phyloP scores from a whole-genome alignment of 1,140 invertebrate species.

The Tribolium castaneum region DNA sequence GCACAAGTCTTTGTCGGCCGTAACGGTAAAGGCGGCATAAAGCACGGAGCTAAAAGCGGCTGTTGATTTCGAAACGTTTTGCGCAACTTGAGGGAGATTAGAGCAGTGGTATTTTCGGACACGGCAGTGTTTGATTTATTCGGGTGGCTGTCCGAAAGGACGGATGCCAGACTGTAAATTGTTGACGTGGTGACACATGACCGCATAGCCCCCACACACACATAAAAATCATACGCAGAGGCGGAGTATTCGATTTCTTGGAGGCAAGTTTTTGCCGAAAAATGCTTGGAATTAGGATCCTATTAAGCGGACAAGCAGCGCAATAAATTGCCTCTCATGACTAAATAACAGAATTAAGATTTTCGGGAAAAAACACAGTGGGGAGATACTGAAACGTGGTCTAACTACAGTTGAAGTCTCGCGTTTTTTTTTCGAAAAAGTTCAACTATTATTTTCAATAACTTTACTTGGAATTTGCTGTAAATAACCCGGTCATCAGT shows the following conservation, averaged over 20 bases:
- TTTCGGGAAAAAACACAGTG: too few relatives aligned
- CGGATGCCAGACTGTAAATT: conserved; percentile 15
- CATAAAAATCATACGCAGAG: neutral
- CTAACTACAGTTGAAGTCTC: too few relatives aligned
- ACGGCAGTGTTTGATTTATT: conserved; percentile 7
- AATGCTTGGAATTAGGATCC: too few relatives aligned
- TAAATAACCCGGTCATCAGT: too few relatives aligned
- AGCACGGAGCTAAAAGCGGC: neutral
- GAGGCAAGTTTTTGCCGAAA: too few relatives aligned
- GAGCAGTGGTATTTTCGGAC: conserved; percentile 5
- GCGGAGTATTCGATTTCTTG: neutral
- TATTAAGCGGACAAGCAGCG: too few relatives aligned
- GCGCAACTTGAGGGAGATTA: neutral
- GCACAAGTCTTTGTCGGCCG: conserved; percentile 19
- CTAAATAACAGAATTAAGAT: too few relatives aligned
- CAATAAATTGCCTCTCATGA: too few relatives aligned
- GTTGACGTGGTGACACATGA: conserved; percentile 9
- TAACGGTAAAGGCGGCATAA: conserved; percentile 12
- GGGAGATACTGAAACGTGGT: too few relatives aligned
- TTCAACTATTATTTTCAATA: too few relatives aligned
- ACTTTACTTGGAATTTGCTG: too few relatives aligned
- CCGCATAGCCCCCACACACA: conserved; percentile 12
- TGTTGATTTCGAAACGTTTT: neutral
- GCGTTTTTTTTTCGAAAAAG: too few relatives aligned
- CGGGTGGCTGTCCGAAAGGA: conserved; percentile 23